Evolutionary conservation across 2,888 invertebrate genomes (phyloP), one percentile per base, ranked within the genome.

Genomic region (Nemapogon koenigi): DNA sequence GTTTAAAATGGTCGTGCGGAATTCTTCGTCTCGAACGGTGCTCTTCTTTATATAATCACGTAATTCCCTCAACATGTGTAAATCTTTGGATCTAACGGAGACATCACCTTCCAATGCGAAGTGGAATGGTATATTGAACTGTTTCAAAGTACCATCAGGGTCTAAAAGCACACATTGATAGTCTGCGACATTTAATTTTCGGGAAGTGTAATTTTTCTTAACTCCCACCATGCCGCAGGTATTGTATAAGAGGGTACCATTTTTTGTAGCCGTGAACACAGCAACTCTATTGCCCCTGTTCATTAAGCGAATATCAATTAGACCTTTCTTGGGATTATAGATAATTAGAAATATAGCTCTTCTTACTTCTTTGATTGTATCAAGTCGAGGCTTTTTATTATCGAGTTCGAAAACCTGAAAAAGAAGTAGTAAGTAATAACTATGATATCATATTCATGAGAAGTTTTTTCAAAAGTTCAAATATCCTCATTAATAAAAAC

Each of bases 251-350:
- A 94, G 73, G 53, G 87, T 85, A 18, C 92, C 94, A 57, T 87
- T 84, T 64, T 92, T 95, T 31, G 90, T 88, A 1, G 95, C 94
- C 31, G 90, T 90, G 61, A 97, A 97, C 0, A 93, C 92, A 10
- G 94, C 91, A 4, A 97, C 89, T 65, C 94, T 87, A 8, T 89
- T 88, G 1, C 97, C 97, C 57, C 91, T 88, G 58, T 94, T 93
- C 54, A 94, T 84, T 3, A 92, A 83, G 87, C 97, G 95, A 41
- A 98, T 91, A 67, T 97, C 98, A 38, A 99, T 82, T 4, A 94
- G 84, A 10, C 96, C 96, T 59, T 95, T 86, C 48, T 91, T 90
- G 0, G 97, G 93, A 4, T 94, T 93, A 66, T 96, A 97, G 45
- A 99, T 94, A 2, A 93, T 88, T 38, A 98, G 78, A 64, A 97